These are phyloP conservation scores for Trochalopteron elliotii DNA, from an alignment of 2,113 vertebrate species.

Conservation along the genomic window DNA sequence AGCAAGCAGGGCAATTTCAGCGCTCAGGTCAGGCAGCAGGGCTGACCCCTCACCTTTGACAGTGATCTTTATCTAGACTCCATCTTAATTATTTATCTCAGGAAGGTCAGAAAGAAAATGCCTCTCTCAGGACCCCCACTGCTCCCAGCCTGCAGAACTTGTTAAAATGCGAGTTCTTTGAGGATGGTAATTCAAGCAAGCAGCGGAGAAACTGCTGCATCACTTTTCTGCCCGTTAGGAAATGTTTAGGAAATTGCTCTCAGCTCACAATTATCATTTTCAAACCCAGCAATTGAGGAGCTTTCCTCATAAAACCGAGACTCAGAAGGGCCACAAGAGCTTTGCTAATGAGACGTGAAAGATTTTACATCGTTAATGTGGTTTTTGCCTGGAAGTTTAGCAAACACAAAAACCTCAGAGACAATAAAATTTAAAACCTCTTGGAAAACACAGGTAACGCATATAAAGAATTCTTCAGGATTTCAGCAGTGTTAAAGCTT, in stretches of 20 bases:
- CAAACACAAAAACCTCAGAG: not conserved
- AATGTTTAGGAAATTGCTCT: not conserved
- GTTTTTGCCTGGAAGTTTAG: not conserved
- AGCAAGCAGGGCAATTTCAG: not conserved
- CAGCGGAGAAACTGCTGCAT: not conserved
- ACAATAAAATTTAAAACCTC: not conserved
- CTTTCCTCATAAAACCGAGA: not conserved
- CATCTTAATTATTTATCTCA: constrained; percentile 64
- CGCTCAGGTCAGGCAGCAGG: not conserved
- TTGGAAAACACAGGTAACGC: not conserved
- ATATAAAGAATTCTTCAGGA: not conserved
- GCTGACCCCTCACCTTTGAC: constrained; percentile 60
- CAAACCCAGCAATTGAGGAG: not conserved
- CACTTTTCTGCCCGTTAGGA: not conserved
- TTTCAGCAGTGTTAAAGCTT: not conserved
- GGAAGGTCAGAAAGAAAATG: constrained; percentile 61
- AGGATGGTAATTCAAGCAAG: not conserved
- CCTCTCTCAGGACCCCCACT: constrained; percentile 48
- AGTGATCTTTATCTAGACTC: constrained; percentile 64
- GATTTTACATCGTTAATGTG: not conserved
- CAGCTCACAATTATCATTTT: not conserved
- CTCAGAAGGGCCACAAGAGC: not conserved
- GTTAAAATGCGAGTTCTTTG: constrained; percentile 37
- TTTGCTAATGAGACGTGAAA: not conserved
- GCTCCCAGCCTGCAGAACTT: not conserved